Evolutionary conservation across 2,113 vertebrate species (phyloP).

Genomic region (Notechis scutatus): DNA sequence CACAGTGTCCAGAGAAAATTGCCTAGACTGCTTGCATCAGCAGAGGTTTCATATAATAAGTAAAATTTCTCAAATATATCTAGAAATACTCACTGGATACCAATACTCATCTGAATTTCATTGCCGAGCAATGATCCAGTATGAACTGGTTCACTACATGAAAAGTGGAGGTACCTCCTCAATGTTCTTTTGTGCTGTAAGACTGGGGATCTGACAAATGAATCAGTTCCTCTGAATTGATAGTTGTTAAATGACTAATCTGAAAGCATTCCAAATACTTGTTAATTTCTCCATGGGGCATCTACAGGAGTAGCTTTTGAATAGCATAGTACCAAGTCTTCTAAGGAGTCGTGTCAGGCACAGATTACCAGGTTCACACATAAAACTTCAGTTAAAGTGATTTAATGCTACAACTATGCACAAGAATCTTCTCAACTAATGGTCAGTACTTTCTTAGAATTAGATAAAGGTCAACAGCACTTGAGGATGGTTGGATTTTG

Average conservation of each 20-base stretch:
- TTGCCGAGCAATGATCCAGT: neutral
- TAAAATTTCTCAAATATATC: conserved; percentile 12
- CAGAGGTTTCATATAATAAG: conserved; percentile 30
- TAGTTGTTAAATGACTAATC: neutral
- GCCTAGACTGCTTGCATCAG: neutral
- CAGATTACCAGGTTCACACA: neutral
- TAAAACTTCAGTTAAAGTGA: neutral
- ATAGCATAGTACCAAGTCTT: neutral
- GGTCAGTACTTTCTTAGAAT: neutral
- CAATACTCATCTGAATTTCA: neutral
- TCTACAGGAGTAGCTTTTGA: neutral
- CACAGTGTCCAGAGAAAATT: conserved; percentile 33
- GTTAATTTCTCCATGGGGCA: neutral
- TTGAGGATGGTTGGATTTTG: neutral
- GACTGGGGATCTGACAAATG: neutral
- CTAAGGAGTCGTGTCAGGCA: neutral
- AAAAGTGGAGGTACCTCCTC: neutral
- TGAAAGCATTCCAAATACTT: neutral
- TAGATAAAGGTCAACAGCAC: neutral
- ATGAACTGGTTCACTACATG: neutral
- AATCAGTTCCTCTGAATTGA: neutral
- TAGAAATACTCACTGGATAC: neutral
- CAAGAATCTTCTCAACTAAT: neutral
- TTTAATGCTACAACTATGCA: neutral
- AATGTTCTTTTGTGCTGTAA: neutral